Base-by-base conservation (phyloP, 2,888 invertebrate genomes). In the Morpho helenor region DNA sequence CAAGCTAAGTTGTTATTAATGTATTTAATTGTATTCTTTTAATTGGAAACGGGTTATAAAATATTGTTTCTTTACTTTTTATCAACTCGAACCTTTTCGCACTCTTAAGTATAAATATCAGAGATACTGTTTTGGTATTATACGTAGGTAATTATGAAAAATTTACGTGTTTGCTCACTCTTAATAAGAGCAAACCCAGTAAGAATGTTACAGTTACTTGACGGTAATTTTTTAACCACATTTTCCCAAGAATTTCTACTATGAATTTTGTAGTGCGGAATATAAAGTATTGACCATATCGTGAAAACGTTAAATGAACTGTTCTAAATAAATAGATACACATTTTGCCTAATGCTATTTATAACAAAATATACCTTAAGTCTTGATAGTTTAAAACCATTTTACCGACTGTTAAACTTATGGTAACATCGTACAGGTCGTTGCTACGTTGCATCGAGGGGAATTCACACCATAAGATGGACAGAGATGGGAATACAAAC, bases 231-330 rank as follows among this genome's bases (percentile, higher is more conserved):
- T 16, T 16, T 16, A 2, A 31, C 5, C 5, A 5, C 31, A 31
- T 5, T 31, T 31, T 31, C 31, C 31, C 31, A 31, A 31, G 31
- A 5, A 31, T 5, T 43, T 43, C 43, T 3, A 71, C 72, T 68
- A 66, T 71, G 55, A 56, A 52, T 31, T 31, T 31, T 52, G 39
- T 74, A 75, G 71, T 59, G 73, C 82, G 79, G 81, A 84, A 84
- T 77, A 76, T 85, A 84, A 84, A 80, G 80, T 84, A 87, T 87
- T 79, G 82, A 78, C 86, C 85, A 83, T 87, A 84, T 87, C 85
- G 83, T 82, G 75, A 79, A 62, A 62, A 82, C 80, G 78, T 77
- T 78, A 76, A 71, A 73, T 76, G 68, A 72, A 74, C 72, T 76
- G 76, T 79, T 16, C 81, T 77, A 68, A 73, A 73, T 73, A 75